phyloP scores from a whole-genome alignment of 2,797 vertebrate species.

The Enteromius viviparus region DNA sequence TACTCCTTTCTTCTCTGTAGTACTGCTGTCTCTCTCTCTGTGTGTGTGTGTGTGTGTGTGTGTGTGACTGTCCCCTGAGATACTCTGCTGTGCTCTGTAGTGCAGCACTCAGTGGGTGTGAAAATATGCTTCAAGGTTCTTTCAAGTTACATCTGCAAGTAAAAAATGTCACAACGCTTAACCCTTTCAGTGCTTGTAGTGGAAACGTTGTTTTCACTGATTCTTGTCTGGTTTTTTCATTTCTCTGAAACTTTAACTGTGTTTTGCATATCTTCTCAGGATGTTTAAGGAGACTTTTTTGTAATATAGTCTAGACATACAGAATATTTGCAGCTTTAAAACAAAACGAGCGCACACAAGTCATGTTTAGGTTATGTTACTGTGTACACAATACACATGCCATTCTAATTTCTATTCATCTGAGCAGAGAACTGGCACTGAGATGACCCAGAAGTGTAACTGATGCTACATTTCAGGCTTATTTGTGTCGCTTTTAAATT shows the following conservation, averaged over 20 bases:
- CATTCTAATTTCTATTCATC: neutral
- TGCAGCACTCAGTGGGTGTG: slow-evolving; percentile 10
- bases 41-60: neutral
- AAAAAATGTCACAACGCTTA: slow-evolving; percentile 30
- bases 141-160: neutral
- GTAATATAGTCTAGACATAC: neutral
- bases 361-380: too few species aligned
- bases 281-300: neutral
- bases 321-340: neutral
- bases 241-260: neutral
- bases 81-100: neutral
- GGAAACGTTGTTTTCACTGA: neutral
- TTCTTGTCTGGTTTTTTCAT: neutral
- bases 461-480: neutral
- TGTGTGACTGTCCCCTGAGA: neutral
- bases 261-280: neutral
- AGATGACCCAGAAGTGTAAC: neutral
- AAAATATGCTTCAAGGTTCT: slow-evolving; percentile 22
- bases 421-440: neutral
- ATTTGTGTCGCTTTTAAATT: neutral
- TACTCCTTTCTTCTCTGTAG: neutral
- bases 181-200: slow-evolving; percentile 47
- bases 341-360: too few species aligned
- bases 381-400: neutral
- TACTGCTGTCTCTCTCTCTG: neutral